Evolutionary conservation across 2,113 vertebrate species (phyloP).

Genomic region (Misgurnus anguillicaudatus): DNA sequence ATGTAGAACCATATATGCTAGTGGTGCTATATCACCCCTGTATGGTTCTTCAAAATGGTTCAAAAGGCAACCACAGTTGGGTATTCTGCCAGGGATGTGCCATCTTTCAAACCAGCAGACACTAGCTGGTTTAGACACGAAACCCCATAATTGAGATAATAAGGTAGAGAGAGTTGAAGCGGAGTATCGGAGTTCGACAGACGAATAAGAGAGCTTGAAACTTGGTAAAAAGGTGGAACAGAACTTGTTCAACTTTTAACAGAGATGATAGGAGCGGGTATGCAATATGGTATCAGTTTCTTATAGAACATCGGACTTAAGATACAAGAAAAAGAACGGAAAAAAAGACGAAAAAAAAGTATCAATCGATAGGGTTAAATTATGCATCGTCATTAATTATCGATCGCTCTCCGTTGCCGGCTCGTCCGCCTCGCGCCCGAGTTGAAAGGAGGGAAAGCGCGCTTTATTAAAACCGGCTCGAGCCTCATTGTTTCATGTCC

Average conservation of each 20-base stretch:
- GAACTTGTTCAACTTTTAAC: constrained; percentile 63
- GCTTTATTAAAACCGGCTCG: constrained; percentile 87
- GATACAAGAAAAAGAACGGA: constrained; percentile 75
- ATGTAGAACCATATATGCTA: too few relatives aligned
- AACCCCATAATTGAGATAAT: constrained; percentile 17
- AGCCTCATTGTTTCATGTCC: constrained; percentile 87
- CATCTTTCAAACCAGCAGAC: not conserved
- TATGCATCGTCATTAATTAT: constrained; percentile 89
- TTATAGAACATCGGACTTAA: constrained; percentile 71
- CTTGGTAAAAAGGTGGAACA: constrained; percentile 54
- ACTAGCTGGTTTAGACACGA: not conserved
- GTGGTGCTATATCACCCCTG: too few relatives aligned
- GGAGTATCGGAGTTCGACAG: constrained; percentile 24
- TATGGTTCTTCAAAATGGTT: not conserved
- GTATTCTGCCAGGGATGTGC: not conserved
- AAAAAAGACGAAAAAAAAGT: constrained; percentile 74
- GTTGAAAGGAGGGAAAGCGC: constrained; percentile 86
- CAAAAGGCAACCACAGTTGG: not conserved
- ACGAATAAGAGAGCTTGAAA: constrained; percentile 29
- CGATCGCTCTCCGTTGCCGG: constrained; percentile 83
- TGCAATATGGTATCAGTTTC: constrained; percentile 63
- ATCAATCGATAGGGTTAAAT: constrained; percentile 87
- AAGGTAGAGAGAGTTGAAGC: constrained; percentile 2
- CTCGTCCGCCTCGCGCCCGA: constrained; percentile 82
- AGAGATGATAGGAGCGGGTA: constrained; percentile 58